phyloP scores from a whole-genome alignment of 2,113 vertebrate species.

The Nanorana parkeri region DNA sequence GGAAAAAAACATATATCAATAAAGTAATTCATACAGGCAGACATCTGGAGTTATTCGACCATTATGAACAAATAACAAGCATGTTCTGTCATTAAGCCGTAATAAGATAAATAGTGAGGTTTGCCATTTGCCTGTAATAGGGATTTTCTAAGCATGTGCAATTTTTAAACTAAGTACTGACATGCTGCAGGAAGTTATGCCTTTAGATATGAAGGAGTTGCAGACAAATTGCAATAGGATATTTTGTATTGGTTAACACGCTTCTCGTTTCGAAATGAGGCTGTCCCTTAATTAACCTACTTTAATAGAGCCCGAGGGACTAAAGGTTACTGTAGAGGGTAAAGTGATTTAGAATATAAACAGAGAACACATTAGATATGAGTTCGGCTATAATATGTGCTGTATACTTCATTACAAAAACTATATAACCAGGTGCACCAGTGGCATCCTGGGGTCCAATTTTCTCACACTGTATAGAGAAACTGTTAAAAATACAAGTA shows the following conservation, averaged over 20 bases:
- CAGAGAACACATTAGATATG: background rate
- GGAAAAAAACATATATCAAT: slow-evolving; percentile 45
- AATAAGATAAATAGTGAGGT: slow-evolving; percentile 47
- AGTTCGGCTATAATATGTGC: background rate
- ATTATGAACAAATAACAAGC: slow-evolving; percentile 44
- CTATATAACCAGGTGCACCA: slow-evolving; percentile 2
- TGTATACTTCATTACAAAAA: background rate
- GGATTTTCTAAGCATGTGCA: slow-evolving; percentile 45
- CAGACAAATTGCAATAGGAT: slow-evolving; percentile 48
- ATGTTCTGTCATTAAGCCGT: slow-evolving; percentile 38
- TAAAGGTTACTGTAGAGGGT: slow-evolving; percentile 25
- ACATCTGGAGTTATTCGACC: slow-evolving; percentile 43
- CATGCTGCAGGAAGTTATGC: slow-evolving; percentile 44
- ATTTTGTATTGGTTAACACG: slow-evolving; percentile 9
- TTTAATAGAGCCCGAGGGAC: slow-evolving; percentile 34
- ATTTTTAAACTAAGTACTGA: slow-evolving; percentile 39
- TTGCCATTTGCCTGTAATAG: slow-evolving; percentile 44
- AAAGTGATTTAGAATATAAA: slow-evolving; percentile 37
- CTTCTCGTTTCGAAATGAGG: slow-evolving; percentile 2
- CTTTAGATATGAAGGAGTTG: slow-evolving; percentile 17
- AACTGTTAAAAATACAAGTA: too few species aligned
- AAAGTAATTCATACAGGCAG: slow-evolving; percentile 51
- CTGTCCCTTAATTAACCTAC: slow-evolving; percentile 29
- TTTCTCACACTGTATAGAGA: background rate
- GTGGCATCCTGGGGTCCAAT: background rate